Conservation (phyloP, 1,140 invertebrate species). For the Pseudoatta argentina region DNA sequence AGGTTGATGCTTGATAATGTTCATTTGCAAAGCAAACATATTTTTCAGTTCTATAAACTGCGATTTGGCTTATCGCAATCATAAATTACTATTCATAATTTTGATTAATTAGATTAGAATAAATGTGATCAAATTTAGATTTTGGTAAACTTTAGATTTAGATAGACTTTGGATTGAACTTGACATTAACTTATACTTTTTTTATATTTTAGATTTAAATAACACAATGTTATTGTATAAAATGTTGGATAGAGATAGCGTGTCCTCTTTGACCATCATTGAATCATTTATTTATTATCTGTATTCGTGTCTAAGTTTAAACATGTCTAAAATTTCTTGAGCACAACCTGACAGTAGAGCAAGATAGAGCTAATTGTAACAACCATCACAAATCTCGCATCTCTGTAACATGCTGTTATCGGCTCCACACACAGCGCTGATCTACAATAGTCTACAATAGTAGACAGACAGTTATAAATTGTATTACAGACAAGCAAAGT, state of each 20-base stretch:
- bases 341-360: neutral
- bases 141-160: no score
- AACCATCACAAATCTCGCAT: constrained; percentile 1
- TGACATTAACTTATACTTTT: neutral
- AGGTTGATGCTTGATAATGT: no score
- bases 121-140: no score
- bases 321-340: constrained; percentile 8
- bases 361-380: constrained; percentile 10
- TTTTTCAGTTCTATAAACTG: no score
- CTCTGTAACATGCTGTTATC: neutral
- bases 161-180: neutral
- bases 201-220: neutral
- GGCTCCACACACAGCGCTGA: neutral
- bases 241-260: neutral
- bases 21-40: no score
- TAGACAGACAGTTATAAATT: constrained; percentile 10
- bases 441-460: neutral
- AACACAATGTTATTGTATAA: neutral
- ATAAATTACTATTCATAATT: no score
- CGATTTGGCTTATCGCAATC: no score
- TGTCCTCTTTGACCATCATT: neutral
- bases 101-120: no score
- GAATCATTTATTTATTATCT: constrained; percentile 10
- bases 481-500: neutral
- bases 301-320: neutral